Evolutionary conservation across 1,140 invertebrate genomes (phyloP).

Genomic region (Goniozus legneri): DNA sequence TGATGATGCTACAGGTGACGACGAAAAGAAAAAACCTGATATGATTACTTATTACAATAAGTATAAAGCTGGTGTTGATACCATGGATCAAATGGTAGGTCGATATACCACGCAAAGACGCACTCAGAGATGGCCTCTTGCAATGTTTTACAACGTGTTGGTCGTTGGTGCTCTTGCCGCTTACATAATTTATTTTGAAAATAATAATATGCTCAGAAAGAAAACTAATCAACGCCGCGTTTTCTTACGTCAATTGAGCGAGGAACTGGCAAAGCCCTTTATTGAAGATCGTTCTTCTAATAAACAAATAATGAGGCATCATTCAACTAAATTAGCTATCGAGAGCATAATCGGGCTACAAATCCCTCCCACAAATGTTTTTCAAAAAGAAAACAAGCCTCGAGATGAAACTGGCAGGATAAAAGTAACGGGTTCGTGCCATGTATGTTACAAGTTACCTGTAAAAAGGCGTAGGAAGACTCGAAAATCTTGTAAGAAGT

Average conservation of each 20-base stretch:
- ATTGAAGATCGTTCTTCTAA: slow-evolving; percentile 7
- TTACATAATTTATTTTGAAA: slow-evolving; percentile 18
- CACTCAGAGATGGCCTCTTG: slow-evolving; percentile 54
- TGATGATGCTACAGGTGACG: slow-evolving; percentile 13
- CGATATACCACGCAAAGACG: slow-evolving; percentile 52
- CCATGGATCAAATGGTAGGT: slow-evolving; percentile 48
- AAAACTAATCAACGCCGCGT: slow-evolving; percentile 11
- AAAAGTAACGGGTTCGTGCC: slow-evolving; percentile 7
- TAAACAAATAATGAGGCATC: slow-evolving; percentile 5
- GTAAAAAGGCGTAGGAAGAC: slow-evolving; percentile 14
- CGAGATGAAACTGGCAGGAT: slow-evolving; percentile 2
- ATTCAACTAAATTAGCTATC: slow-evolving; percentile 5
- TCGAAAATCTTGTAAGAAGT: slow-evolving; percentile 11
- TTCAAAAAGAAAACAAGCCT: neutral
- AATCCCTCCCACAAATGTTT: neutral
- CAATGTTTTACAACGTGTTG: slow-evolving; percentile 53
- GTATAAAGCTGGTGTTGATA: slow-evolving; percentile 47
- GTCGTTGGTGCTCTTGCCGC: slow-evolving; percentile 48
- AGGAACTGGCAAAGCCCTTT: slow-evolving; percentile 12
- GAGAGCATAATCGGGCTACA: slow-evolving; percentile 3
- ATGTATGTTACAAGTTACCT: slow-evolving; percentile 7
- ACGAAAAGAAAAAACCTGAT: slow-evolving; percentile 33
- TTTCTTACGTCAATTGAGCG: slow-evolving; percentile 11
- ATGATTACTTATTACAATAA: slow-evolving; percentile 47
- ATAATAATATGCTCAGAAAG: slow-evolving; percentile 9